Percentiles rank a stretch among this genome's conserved stretches.
Evolutionary conservation across 2,888 invertebrate genomes (phyloP).

Genomic region (Leptogaster cylindrica): DNA sequence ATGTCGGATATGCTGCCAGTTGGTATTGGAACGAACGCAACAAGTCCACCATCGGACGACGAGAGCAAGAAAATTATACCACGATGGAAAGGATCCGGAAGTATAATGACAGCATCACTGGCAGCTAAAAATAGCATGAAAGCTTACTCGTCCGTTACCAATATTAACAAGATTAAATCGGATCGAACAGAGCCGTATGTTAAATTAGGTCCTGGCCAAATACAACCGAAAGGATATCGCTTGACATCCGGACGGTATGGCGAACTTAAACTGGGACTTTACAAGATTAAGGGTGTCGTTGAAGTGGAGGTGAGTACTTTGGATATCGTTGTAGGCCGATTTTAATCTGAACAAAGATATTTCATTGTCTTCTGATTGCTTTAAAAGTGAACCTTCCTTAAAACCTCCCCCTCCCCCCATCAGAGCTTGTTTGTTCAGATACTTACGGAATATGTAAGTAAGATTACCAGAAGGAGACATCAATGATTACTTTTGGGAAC

Average conservation of each 20-base stretch:
- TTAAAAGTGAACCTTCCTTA: too few species aligned
- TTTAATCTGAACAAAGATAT: too few species aligned
- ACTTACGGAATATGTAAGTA: too few species aligned
- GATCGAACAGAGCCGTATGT: constrained; percentile 51
- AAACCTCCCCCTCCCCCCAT: too few species aligned
- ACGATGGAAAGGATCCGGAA: constrained; percentile 60
- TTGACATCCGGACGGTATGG: constrained; percentile 74
- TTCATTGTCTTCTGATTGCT: too few species aligned
- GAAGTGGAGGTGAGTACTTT: constrained; percentile 77
- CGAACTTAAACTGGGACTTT: constrained; percentile 85
- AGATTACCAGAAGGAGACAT: too few species aligned
- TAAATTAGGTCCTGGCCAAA: constrained; percentile 79
- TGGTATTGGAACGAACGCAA: constrained; percentile 62
- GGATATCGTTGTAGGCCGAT: too few species aligned
- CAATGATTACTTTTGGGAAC: too few species aligned
- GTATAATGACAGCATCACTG: constrained; percentile 47
- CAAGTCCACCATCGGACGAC: constrained; percentile 67
- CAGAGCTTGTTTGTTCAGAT: too few species aligned
- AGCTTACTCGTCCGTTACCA: constrained; percentile 53
- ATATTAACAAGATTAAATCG: constrained; percentile 53
- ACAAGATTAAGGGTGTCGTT: constrained; percentile 89
- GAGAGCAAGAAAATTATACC: constrained; percentile 57
- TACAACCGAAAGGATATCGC: constrained; percentile 78
- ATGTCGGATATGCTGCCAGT: constrained; percentile 61
- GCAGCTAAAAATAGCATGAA: constrained; percentile 12